Evolutionary conservation across 1,140 invertebrate genomes (phyloP).

Genomic region (Magallana gigas): DNA sequence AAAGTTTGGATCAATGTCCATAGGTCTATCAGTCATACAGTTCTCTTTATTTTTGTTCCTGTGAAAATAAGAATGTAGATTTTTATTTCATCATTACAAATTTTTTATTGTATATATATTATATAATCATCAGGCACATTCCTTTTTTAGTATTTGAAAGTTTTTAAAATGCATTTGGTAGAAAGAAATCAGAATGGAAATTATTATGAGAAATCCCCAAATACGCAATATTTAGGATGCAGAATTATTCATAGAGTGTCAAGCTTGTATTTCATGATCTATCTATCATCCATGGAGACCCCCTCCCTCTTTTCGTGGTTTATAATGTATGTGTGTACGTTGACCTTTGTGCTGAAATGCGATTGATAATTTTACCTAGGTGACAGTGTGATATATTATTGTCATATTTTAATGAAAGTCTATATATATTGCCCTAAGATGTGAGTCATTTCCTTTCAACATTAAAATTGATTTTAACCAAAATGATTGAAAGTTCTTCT

Average conservation of each 20-base stretch:
- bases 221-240: background rate
- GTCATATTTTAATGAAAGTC: background rate
- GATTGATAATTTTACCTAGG: background rate
- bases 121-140: too few species aligned
- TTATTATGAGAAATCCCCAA: background rate
- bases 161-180: too few species aligned
- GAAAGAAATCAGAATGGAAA: too few species aligned
- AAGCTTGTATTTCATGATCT: background rate
- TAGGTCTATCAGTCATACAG: slow-evolving; percentile 50
- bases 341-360: background rate
- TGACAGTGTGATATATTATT: slow-evolving; percentile 8
- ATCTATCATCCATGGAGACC: background rate
- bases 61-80: background rate
- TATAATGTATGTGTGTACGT: background rate
- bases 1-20: slow-evolving; percentile 47
- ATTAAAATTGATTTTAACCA: too few species aligned
- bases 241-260: background rate
- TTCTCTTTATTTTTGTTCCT: slow-evolving; percentile 35
- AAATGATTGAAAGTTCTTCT: too few species aligned
- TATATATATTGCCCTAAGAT: background rate
- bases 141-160: too few species aligned
- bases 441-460: background rate
- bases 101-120: too few species aligned
- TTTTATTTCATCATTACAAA: too few species aligned
- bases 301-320: background rate